These are phyloP conservation scores for Slavum lentiscoides DNA, from an alignment of 2,888 invertebrate species.

Conservation along the genomic window DNA sequence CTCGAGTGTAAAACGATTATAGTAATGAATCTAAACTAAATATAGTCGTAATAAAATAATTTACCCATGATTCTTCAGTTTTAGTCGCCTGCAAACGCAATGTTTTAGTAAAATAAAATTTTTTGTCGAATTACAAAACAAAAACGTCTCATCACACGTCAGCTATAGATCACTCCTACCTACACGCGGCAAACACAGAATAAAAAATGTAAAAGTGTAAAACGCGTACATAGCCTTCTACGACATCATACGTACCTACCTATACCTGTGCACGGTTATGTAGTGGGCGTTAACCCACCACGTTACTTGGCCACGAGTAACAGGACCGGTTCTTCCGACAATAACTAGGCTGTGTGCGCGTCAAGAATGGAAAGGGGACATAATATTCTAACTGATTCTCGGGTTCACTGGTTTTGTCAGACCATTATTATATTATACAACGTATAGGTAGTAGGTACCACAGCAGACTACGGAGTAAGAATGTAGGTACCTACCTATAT, in stretches of 20 bases:
- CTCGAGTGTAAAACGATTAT: no score
- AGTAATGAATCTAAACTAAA: neutral
- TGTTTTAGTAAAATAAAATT: neutral
- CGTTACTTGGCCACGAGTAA: conserved; percentile 33
- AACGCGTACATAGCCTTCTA: conserved; percentile 14
- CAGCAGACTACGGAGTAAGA: no score
- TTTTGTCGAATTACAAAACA: neutral
- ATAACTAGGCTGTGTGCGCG: neutral
- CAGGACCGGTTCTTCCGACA: conserved; percentile 41
- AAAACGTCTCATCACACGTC: neutral
- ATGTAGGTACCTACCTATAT: no score
- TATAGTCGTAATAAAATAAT: neutral
- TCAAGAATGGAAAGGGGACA: conserved; percentile 41
- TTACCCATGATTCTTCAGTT: conserved; percentile 35
- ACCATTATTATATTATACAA: neutral
- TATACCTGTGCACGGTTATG: conserved; percentile 18
- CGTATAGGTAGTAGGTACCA: no score
- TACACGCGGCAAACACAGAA: neutral
- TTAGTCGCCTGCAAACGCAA: neutral
- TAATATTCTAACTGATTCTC: conserved; percentile 40
- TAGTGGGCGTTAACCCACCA: conserved; percentile 52
- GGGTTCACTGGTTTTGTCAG: conserved; percentile 42
- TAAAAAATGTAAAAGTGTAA: conserved; percentile 38
- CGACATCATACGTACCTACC: conserved; percentile 23
- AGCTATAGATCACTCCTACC: no score